A percentile compares a stretch with the other conserved stretches of the same genome.
phyloP scores from a whole-genome alignment of 1,140 invertebrate genomes.

The Neodiprion fabricii region DNA sequence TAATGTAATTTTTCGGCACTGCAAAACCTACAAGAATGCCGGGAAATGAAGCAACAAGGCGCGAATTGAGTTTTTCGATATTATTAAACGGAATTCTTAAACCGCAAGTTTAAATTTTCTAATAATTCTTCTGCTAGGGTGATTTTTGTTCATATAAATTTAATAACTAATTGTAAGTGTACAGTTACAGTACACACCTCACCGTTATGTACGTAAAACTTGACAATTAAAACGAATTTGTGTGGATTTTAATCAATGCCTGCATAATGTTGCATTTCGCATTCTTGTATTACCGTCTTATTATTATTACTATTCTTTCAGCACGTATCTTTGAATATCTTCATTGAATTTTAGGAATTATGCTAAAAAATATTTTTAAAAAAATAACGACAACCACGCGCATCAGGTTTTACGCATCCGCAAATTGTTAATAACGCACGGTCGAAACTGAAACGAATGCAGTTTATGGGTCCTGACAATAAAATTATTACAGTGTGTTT shows the following conservation, averaged over 20 bases:
- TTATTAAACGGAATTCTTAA: not conserved
- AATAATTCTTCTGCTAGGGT: not conserved
- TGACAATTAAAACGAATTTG: not conserved
- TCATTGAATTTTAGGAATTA: too few relatives aligned
- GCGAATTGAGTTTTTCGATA: too few relatives aligned
- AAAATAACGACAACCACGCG: too few relatives aligned
- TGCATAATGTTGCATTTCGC: not conserved
- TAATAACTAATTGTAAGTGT: too few relatives aligned
- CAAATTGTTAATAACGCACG: too few relatives aligned
- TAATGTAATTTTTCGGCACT: not conserved
- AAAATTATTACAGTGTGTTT: not conserved
- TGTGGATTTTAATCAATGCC: not conserved
- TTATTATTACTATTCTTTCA: too few relatives aligned
- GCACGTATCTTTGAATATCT: too few relatives aligned
- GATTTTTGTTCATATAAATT: too few relatives aligned
- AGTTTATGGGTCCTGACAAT: not conserved
- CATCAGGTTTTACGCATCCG: too few relatives aligned
- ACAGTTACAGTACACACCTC: not conserved
- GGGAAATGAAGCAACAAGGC: not conserved
- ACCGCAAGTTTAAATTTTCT: not conserved
- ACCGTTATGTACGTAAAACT: not conserved
- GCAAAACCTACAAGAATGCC: not conserved
- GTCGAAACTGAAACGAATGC: not conserved
- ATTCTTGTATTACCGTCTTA: too few relatives aligned
- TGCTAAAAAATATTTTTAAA: too few relatives aligned